Evolutionary conservation across 2,888 invertebrate genomes (phyloP).

Genomic region (Pegoplata infirma): DNA sequence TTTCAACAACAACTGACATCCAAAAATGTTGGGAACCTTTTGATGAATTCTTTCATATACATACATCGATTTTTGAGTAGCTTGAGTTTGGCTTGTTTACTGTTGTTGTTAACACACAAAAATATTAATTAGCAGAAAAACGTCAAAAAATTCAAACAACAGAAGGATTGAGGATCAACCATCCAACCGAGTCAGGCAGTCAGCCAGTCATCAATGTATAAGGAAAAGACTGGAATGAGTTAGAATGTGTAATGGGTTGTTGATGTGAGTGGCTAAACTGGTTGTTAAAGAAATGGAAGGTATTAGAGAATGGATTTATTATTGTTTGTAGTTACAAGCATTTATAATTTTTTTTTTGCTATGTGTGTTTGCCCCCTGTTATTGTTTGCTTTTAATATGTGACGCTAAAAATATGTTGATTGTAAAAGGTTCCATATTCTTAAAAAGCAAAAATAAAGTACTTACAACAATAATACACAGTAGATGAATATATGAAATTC

Average conservation of each 20-base stretch:
- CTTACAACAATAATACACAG: background rate
- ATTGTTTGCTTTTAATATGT: slow-evolving; percentile 30
- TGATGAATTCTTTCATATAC: slow-evolving; percentile 20
- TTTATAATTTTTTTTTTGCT: too few relatives aligned
- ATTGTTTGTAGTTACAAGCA: background rate
- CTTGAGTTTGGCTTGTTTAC: slow-evolving; percentile 21
- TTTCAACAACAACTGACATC: background rate
- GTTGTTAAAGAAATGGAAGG: background rate
- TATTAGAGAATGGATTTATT: background rate
- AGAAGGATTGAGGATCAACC: slow-evolving; percentile 8
- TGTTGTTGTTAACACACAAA: slow-evolving; percentile 25
- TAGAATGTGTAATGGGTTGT: too few relatives aligned
- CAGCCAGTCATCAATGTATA: slow-evolving; percentile 13
- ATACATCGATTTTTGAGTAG: too few relatives aligned
- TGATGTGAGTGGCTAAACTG: background rate
- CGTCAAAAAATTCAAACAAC: slow-evolving; percentile 28
- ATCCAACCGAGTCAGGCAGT: too few relatives aligned
- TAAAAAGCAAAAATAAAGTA: too few relatives aligned
- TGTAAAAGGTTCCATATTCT: slow-evolving; percentile 24
- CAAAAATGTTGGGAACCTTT: background rate
- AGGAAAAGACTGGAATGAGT: background rate
- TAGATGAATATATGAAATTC: background rate
- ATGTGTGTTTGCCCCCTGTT: too few relatives aligned
- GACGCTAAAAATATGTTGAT: slow-evolving; percentile 31
- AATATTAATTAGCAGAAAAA: slow-evolving; percentile 47